phyloP scores from a whole-genome alignment of 2,797 vertebrate genomes.

The Microctenopoma stevenorrisi region DNA sequence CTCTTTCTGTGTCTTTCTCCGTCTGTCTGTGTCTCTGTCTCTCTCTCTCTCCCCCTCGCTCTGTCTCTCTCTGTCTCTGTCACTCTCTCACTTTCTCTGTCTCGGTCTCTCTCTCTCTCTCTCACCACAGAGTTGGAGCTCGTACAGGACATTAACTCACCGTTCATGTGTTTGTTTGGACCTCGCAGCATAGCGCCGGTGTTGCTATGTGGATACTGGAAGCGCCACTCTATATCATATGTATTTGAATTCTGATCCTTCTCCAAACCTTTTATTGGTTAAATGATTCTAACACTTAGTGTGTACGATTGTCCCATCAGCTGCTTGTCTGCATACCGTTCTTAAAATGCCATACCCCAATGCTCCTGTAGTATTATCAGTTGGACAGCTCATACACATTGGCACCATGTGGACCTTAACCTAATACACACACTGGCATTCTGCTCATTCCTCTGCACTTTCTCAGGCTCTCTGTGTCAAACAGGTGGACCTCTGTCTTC shows the following conservation, averaged over 20 bases:
- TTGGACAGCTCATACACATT: slow-evolving; percentile 61
- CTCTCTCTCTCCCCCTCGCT: too few relatives aligned
- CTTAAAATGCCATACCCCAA: slow-evolving; percentile 71
- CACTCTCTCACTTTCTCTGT: too few relatives aligned
- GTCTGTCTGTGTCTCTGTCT: too few relatives aligned
- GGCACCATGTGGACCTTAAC: slow-evolving; percentile 46
- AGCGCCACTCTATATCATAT: slow-evolving; percentile 20
- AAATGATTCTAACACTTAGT: slow-evolving; percentile 55
- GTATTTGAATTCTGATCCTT: slow-evolving; percentile 27
- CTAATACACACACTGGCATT: slow-evolving; percentile 67
- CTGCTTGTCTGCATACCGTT: slow-evolving; percentile 71
- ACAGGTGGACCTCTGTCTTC: slow-evolving; percentile 83
- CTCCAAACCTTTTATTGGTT: slow-evolving; percentile 42
- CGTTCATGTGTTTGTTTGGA: slow-evolving; percentile 17
- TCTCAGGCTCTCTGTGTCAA: slow-evolving; percentile 85
- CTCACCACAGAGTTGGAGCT: slow-evolving; percentile 2
- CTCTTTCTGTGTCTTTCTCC: too few relatives aligned
- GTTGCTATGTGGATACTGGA: slow-evolving; percentile 25
- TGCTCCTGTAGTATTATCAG: slow-evolving; percentile 64
- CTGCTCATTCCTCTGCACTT: slow-evolving; percentile 87
- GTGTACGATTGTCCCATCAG: slow-evolving; percentile 66
- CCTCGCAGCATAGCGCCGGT: slow-evolving; percentile 20
- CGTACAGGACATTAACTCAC: slow-evolving; percentile 16
- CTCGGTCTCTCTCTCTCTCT: too few relatives aligned
- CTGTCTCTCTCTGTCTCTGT: too few relatives aligned